Conservation (phyloP, 92 coral and sea anemone species). For the Siderastrea siderea region DNA sequence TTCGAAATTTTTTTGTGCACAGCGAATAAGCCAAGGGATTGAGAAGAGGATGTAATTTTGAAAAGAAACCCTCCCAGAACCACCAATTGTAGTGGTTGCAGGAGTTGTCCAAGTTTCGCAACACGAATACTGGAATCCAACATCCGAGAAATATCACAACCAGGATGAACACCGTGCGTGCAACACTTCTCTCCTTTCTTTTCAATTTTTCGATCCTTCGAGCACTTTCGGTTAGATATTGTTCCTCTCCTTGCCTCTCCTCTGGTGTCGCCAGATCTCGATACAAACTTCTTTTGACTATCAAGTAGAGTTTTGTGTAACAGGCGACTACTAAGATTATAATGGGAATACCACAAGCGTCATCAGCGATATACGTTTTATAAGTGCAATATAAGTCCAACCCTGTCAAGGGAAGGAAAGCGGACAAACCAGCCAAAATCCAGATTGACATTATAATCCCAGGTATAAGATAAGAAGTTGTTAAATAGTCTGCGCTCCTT, state of each 20-base stretch:
- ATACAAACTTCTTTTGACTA: neutral
- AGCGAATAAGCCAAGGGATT: no score
- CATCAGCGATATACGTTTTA: neutral
- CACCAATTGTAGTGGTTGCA: no score
- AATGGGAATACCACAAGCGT: neutral
- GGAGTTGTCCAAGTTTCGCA: neutral
- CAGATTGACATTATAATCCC: neutral
- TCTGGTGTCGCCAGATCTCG: neutral
- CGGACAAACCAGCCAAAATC: neutral
- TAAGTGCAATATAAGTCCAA: neutral
- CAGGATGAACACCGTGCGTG: neutral
- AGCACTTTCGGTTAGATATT: neutral
- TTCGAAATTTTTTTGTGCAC: no score
- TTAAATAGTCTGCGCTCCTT: neutral
- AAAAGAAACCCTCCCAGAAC: no score
- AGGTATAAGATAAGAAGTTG: neutral
- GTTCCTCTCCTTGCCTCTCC: neutral
- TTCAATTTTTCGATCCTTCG: neutral
- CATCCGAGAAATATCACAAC: neutral
- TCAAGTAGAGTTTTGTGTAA: neutral
- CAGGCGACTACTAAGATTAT: neutral
- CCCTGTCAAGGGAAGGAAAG: neutral
- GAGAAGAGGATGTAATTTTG: no score
- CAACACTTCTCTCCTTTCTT: slow-evolving; percentile 10
- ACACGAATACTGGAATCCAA: slow-evolving; percentile 7